Conservation (phyloP, 2,113 vertebrate genomes). For the Synchiropus splendidus region DNA sequence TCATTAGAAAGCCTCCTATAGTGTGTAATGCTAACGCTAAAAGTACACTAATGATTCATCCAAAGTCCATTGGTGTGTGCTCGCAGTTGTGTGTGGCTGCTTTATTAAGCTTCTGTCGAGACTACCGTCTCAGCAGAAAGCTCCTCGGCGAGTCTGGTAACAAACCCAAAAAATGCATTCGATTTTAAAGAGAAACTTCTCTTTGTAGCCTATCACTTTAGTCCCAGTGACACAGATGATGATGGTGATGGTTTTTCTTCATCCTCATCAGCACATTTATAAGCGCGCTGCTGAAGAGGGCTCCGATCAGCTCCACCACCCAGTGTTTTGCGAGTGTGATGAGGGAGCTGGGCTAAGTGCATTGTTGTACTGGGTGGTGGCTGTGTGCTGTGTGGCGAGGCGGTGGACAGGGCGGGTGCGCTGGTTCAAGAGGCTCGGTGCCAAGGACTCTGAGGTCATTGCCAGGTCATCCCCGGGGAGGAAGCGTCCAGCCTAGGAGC, state of each 20-base stretch:
- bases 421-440: slow-evolving; percentile 51
- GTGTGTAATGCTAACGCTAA: slow-evolving; percentile 17
- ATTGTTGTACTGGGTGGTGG: slow-evolving; percentile 57
- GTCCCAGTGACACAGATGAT: too few relatives aligned
- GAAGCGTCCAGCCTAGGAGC: slow-evolving; percentile 68
- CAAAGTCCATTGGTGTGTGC: slow-evolving; percentile 12
- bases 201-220: too few relatives aligned
- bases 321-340: slow-evolving; percentile 40
- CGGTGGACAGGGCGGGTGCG: slow-evolving; percentile 64
- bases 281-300: too few relatives aligned
- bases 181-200: too few relatives aligned
- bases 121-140: slow-evolving; percentile 31
- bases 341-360: slow-evolving; percentile 51
- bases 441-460: slow-evolving; percentile 70
- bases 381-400: slow-evolving; percentile 39
- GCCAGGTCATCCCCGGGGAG: slow-evolving; percentile 80
- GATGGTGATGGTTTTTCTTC: too few relatives aligned
- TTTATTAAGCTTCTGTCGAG: slow-evolving; percentile 27
- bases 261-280: too few relatives aligned
- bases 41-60: slow-evolving; percentile 33
- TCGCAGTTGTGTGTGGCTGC: slow-evolving; percentile 24
- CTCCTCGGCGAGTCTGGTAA: not conserved
- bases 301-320: not conserved
- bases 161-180: too few relatives aligned
- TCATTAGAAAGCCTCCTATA: slow-evolving; percentile 33